Evolutionary conservation across 2,797 vertebrate species (phyloP), one percentile per base, ranked within the genome.

Genomic region (Coranthus polyacanthus): DNA sequence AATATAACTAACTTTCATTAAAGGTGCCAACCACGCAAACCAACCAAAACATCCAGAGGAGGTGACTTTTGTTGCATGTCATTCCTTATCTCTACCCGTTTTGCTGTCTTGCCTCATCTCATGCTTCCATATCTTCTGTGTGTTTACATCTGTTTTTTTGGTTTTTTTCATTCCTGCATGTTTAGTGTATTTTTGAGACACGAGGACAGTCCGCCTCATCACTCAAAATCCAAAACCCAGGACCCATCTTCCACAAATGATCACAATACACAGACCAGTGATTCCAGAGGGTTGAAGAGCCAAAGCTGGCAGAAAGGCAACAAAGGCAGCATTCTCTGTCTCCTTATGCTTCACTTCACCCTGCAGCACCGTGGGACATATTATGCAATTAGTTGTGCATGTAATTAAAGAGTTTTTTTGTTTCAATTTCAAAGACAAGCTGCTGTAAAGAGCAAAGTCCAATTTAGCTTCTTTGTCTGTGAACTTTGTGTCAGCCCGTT

Each of bases 291-390:
- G 21, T 24, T 56, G 21, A 18, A 51, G 58, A 63, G 53, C 52
- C 60, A 62, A 65, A 56, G 46, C 16, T 41, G 41, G 55, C 46
- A 29, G 70, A 60, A 69, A 46, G 34, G 16, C 72, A 78, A 92
- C 91, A 93, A 92, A 90, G 81, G 18, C 39, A 6, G 42, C 80
- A 78, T 92, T 93, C 70, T 88, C 41, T 36, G 29, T 37, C 44
- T 68, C 51, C 38, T 21, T 67, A 57, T 65, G 82, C 81, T 69
- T 86, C 85, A 65, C 68, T 87, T 76, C 79, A 68, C 72, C 34
- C 57, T 12, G 41, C 32, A 43, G 53, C 51, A 50, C 56, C 44
- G 60, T 4, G 44, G 44, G 38, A 65, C 53, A 73, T 60, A 63
- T 81, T 71, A 75, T 67, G 69, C 72, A 87, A 87, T 81, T 82